phyloP scores from a whole-genome alignment of 2,113 vertebrate genomes.

The Sturnus vulgaris region DNA sequence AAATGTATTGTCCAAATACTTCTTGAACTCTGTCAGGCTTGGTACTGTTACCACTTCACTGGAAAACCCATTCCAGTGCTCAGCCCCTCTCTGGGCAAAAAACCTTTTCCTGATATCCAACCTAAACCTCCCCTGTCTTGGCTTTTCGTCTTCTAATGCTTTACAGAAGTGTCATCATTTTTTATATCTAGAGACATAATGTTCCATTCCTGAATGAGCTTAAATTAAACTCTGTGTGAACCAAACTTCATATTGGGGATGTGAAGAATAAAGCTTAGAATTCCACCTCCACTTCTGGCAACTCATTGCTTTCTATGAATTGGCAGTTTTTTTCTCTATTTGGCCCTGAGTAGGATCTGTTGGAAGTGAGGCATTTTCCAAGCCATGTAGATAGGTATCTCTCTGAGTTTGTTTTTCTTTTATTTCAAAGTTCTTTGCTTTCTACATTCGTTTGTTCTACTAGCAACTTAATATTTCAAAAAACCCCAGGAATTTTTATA shows the following conservation, averaged over 20 bases:
- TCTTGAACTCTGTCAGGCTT: not conserved
- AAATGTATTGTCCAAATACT: not conserved
- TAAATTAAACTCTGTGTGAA: not conserved
- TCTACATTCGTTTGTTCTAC: not conserved
- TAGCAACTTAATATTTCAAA: not conserved
- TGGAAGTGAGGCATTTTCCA: not conserved
- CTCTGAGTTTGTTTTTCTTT: not conserved
- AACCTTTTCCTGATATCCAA: not conserved
- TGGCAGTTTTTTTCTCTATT: not conserved
- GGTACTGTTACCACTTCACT: not conserved
- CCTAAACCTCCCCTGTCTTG: not conserved
- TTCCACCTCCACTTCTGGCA: not conserved
- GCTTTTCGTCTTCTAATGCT: not conserved
- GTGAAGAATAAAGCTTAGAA: not conserved
- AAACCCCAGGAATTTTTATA: not conserved
- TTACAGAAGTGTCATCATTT: not conserved
- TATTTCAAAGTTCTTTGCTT: not conserved
- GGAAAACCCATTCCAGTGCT: not conserved
- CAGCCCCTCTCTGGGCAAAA: rapidly evolving
- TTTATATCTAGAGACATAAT: not conserved
- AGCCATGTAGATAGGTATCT: not conserved
- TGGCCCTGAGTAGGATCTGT: not conserved
- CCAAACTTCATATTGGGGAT: not conserved
- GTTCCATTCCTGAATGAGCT: not conserved
- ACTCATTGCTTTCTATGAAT: not conserved